Evolutionary conservation across 2,888 invertebrate species (phyloP), one percentile per base, ranked within the genome.

Genomic region (Cryptus viduatorius): DNA sequence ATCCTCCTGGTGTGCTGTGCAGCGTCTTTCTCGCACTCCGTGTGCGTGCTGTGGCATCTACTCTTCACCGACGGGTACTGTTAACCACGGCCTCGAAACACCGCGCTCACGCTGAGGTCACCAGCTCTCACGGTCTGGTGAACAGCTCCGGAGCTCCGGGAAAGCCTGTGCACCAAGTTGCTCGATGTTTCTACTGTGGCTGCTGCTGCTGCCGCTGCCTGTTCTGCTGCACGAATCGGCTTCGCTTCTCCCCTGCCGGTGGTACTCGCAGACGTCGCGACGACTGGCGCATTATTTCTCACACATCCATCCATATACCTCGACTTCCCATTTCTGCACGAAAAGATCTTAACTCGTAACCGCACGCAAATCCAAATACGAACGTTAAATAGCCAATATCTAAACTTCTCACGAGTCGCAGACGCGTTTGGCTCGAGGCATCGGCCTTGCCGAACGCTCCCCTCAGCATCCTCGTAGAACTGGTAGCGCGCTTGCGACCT

Each of bases 111-210:
- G 88, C 87, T 88, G 90, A 90, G 90, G 90, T 90, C 90, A 89
- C 90, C 88, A 88, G 89, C 89, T 91, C 90, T 90, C 90, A 90
- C 90, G 91, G 89, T 91, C 89, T 87, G 89, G 84, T 87, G 90
- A 89, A 85, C 86, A 86, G 75, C 86, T 76, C 84, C 83, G 87
- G 86, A 85, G 75, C 86, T 76, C 84, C 83, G 87, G 86, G 86
- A 88, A 87, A 87, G 84, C 86, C 82, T 71, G 31, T 19, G 53
- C 42, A 24, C 10, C 56, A 31, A 61, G 61, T 61, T 61, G 61
- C 48, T 44, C 12, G 42, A 42, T 65, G 76, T 44, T 44, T 48
- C 65, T 46, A 31, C 7, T 67, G 69, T 53, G 31, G 71, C 68
- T 71, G 24, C 64, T 77, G 53, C 37, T 59, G 75, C 16, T 61